Percentiles rank a stretch among this genome's conserved stretches.
These are phyloP conservation scores for Mustela erminea DNA, from an alignment of 2,797 vertebrate genomes.

Conservation along the genomic window DNA sequence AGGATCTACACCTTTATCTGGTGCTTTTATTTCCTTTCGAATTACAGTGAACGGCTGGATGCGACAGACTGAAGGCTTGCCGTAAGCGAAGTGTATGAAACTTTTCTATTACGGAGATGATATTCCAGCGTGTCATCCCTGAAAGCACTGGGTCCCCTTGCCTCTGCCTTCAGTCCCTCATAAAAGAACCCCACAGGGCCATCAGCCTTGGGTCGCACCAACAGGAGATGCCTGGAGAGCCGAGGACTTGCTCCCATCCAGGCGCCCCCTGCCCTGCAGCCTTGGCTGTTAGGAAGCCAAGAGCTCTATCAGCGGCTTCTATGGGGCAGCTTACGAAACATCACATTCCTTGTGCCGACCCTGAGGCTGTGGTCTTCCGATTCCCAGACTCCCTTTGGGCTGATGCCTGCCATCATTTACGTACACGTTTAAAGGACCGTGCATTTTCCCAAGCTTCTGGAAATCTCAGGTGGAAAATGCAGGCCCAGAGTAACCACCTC, in stretches of 20 bases:
- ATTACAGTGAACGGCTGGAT: fast-evolving
- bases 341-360: fast-evolving
- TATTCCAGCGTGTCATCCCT: fast-evolving
- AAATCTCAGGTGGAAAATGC: neutral
- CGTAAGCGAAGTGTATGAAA: fast-evolving
- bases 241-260: neutral
- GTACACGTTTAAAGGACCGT: neutral
- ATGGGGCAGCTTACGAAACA: neutral
- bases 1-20: too few relatives aligned
- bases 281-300: fast-evolving
- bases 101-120: neutral
- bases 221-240: neutral
- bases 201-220: too few relatives aligned
- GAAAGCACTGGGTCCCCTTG: fast-evolving
- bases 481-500: neutral
- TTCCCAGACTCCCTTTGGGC: neutral
- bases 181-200: neutral
- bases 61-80: neutral
- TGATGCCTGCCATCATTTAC: neutral
- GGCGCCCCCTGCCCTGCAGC: too few relatives aligned
- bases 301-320: fast-evolving
- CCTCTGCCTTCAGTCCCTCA: neutral
- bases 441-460: neutral
- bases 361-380: too few relatives aligned
- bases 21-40: neutral